phyloP scores from a whole-genome alignment of 2,888 invertebrate species.

The Stramonita haemastoma region DNA sequence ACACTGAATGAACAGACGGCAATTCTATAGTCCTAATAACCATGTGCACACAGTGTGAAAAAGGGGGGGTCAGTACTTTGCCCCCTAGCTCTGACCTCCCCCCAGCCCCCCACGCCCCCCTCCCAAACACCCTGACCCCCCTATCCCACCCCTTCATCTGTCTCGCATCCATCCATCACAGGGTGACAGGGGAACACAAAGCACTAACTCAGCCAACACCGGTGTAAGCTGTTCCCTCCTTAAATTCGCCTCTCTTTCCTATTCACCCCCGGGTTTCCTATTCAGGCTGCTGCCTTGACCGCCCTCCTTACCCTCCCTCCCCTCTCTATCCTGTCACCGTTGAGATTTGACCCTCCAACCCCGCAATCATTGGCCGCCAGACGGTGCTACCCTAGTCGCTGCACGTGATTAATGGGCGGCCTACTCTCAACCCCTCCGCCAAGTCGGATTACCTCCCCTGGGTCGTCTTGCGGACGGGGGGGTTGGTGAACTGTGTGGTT shows the following conservation, averaged over 20 bases:
- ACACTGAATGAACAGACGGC: too few relatives aligned
- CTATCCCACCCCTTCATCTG: neutral
- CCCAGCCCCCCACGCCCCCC: neutral
- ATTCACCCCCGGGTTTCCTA: neutral
- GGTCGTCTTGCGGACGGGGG: neutral
- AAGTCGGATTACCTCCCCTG: neutral
- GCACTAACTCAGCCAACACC: neutral
- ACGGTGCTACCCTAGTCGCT: neutral
- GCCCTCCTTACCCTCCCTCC: neutral
- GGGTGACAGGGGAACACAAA: neutral
- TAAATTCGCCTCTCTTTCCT: neutral
- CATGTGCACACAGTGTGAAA: neutral
- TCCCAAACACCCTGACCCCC: neutral
- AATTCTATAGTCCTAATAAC: too few relatives aligned
- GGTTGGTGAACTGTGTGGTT: neutral
- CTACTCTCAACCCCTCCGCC: neutral
- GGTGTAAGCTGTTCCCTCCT: neutral
- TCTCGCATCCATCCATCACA: neutral
- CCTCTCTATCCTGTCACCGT: neutral
- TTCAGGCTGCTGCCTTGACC: neutral
- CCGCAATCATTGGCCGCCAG: constrained; percentile 11
- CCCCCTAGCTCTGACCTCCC: neutral
- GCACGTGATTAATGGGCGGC: constrained; percentile 25
- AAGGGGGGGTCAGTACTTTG: neutral
- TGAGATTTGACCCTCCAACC: constrained; percentile 3